A percentile compares a stretch with the other conserved stretches of the same genome.
Evolutionary conservation across 37 sponge, comb jelly and placozoan species (phyloP).

Genomic region (Cladorhizidae sp.): DNA sequence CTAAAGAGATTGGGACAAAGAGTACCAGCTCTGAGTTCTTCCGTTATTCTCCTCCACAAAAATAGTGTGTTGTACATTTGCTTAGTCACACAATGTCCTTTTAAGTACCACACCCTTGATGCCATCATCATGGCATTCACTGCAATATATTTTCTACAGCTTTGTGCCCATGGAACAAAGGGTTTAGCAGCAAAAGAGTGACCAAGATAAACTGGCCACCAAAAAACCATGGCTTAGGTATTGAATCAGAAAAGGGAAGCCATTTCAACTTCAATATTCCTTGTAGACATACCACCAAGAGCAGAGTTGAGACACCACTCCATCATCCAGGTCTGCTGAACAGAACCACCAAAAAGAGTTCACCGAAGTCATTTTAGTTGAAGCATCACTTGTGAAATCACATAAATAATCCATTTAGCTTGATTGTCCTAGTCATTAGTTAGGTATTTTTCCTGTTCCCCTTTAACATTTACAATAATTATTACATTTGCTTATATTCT

Average conservation of each 20-base stretch:
- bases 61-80: slow-evolving; percentile 11
- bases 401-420: too few species aligned
- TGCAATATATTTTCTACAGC: background rate
- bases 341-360: too few species aligned
- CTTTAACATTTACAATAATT: too few species aligned
- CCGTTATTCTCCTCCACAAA: background rate
- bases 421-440: too few species aligned
- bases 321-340: background rate
- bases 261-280: background rate
- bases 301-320: background rate
- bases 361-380: too few species aligned
- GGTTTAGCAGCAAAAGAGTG: background rate
- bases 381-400: too few species aligned
- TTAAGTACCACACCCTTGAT: too few species aligned
- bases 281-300: slow-evolving; percentile 1
- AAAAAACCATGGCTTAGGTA: background rate
- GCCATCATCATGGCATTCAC: background rate
- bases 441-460: too few species aligned
- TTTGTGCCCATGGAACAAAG: slow-evolving; percentile 5
- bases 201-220: slow-evolving; percentile 7
- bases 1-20: slow-evolving; percentile 3
- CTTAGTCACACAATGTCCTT: too few species aligned
- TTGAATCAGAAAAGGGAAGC: background rate
- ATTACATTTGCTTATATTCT: too few species aligned
- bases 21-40: slow-evolving; percentile 10